Conservation (phyloP, 2,797 vertebrate species). For the Tachyglossus aculeatus region DNA sequence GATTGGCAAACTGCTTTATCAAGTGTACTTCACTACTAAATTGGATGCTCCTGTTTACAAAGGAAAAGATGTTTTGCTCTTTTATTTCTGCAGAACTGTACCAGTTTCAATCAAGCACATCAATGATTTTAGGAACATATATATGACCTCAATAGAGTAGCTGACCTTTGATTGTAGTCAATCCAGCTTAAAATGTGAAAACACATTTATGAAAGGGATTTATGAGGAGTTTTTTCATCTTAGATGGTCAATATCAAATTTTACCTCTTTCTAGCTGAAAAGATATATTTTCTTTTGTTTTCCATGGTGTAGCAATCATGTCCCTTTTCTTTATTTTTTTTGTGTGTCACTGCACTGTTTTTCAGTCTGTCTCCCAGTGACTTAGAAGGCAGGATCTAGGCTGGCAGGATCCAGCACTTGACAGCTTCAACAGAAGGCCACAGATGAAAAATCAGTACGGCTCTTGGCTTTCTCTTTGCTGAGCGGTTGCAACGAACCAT, state of each 20-base stretch:
- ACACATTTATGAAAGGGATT: slow-evolving; percentile 10
- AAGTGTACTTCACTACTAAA: no score
- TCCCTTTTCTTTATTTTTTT: no score
- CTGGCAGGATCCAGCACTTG: slow-evolving; percentile 5
- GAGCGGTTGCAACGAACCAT: slow-evolving; percentile 21
- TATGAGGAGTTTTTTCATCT: background rate
- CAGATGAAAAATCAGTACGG: slow-evolving; percentile 21
- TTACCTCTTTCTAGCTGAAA: background rate
- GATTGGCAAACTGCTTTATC: no score
- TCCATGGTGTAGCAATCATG: slow-evolving; percentile 10
- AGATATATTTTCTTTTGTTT: slow-evolving; percentile 16
- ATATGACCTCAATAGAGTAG: no score
- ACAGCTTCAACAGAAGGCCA: background rate
- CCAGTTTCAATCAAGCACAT: no score
- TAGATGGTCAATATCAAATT: background rate
- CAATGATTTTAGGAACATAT: no score
- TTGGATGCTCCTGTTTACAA: no score
- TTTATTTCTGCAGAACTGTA: no score
- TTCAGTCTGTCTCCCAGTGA: no score
- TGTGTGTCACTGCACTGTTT: no score
- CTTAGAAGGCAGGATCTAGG: background rate
- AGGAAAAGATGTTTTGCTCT: no score
- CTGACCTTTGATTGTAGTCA: background rate
- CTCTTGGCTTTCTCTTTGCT: no score
- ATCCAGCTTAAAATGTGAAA: background rate